Evolutionary conservation across 2,888 invertebrate genomes (phyloP).

Genomic region (Plutella xylostella): DNA sequence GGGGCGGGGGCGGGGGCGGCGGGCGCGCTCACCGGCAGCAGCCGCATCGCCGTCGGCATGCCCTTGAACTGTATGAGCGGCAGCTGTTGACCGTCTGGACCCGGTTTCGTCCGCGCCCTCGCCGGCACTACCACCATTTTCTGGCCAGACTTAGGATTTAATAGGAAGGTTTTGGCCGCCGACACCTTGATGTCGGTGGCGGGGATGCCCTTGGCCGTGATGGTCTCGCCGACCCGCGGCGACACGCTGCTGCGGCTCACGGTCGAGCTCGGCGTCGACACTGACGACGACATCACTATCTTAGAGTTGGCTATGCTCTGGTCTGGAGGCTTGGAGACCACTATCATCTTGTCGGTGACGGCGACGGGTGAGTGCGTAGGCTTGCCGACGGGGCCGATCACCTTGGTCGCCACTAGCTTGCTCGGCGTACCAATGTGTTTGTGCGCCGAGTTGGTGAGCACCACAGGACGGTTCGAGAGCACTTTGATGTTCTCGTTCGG

Average conservation of each 20-base stretch:
- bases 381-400: conserved; percentile 49
- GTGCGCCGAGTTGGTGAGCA: conserved; percentile 45
- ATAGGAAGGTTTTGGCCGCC: conserved; percentile 50
- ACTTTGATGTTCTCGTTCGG: conserved; percentile 49
- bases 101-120: conserved; percentile 45
- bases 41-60: conserved; percentile 55
- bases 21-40: conserved; percentile 54
- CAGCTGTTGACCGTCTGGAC: conserved; percentile 42
- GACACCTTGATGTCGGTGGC: conserved; percentile 62
- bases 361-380: conserved; percentile 27
- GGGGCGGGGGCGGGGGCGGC: conserved; percentile 33
- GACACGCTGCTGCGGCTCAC: conserved; percentile 37
- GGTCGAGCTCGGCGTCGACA: conserved; percentile 27
- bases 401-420: conserved; percentile 57
- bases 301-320: conserved; percentile 42
- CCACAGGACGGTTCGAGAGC: conserved; percentile 51
- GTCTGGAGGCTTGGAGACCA: conserved; percentile 54
- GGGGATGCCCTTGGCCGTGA: conserved; percentile 58
- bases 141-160: conserved; percentile 61
- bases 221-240: conserved; percentile 39
- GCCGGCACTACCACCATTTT: conserved; percentile 65
- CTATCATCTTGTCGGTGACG: conserved; percentile 57
- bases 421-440: too few species aligned
- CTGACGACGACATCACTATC: conserved; percentile 47
- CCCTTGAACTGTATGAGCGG: conserved; percentile 60